A percentile compares a stretch with the other conserved stretches of the same genome.
phyloP scores from a whole-genome alignment of 2,113 vertebrate genomes.

The Eclectus roratus region DNA sequence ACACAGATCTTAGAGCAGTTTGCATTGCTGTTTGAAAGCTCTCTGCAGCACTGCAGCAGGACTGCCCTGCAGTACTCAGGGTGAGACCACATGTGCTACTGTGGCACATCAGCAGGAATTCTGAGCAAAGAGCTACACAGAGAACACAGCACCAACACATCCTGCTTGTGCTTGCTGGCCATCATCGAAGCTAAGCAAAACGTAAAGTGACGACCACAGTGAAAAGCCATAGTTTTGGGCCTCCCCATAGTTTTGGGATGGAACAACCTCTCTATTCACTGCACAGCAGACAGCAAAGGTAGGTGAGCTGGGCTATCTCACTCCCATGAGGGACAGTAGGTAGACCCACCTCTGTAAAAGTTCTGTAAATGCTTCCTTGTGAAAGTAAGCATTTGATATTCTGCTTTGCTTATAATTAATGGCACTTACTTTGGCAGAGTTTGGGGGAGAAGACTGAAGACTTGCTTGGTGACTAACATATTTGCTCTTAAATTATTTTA shows the following conservation, averaged over 20 bases:
- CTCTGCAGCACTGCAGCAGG: neutral
- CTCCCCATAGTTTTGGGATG: neutral
- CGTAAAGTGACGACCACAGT: fast-evolving
- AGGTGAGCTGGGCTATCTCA: neutral
- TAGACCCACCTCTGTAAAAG: neutral
- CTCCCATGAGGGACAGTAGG: neutral
- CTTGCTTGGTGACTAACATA: neutral
- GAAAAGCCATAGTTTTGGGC: neutral
- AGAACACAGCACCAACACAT: neutral
- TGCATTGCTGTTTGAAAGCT: neutral
- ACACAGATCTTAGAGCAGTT: neutral
- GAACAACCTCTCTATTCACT: neutral
- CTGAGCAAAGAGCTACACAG: neutral
- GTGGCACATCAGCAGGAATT: neutral
- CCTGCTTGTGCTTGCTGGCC: too few species aligned
- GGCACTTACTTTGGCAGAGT: neutral
- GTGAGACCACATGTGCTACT: neutral
- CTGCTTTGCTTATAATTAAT: neutral
- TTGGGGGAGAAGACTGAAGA: neutral
- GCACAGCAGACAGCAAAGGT: neutral
- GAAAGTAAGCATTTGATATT: neutral
- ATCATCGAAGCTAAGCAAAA: neutral
- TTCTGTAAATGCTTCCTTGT: neutral
- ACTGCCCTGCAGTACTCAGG: neutral
- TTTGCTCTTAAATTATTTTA: neutral